Base-by-base conservation (phyloP, 2,888 invertebrate species). In the Lycocerus yunnanus region DNA sequence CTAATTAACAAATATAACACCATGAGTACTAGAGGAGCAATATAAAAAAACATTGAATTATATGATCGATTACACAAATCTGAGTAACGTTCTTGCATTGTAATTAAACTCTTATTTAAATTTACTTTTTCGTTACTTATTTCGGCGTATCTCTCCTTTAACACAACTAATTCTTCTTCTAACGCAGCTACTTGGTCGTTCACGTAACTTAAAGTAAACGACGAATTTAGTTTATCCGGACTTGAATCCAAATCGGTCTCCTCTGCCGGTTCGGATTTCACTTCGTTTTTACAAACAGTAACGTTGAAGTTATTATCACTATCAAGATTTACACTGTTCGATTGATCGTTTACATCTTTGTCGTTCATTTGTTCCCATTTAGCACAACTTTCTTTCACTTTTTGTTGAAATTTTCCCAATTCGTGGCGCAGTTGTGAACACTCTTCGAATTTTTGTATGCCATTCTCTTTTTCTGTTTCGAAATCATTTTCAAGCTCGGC, bases 61-160 rank as follows among this genome's bases (percentile, higher is more conserved):
- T 90, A 90, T 76, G 90, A 90, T 75, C 90, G 89, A 84, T 90
- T 89, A 74, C 90, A 88, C 71, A 92, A 84, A 77, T 88, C 85
- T 76, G 91, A 88, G 82, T 90, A 90, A 83, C 93, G 91, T 81
- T 88, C 87, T 81, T 90, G 90, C 82, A 93, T 85, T 74, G 85
- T 85, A 61, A 89, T 87, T 81, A 94, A 88, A 84, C 92, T 91
- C 77, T 90, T 88, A 61, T 90, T 88, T 60, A 93, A 87, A 71
- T 89, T 88, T 72, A 90, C 88, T 81, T 91, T 91, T 82, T 93
- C 93, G 20, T 89, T 90, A 81, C 89, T 88, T 74, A 90, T 91
- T 80, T 90, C 89, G 74, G 92, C 92, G 88, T 92, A 94, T 80
- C 92, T 90, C 85, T 93, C 92, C 84, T 94, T 94, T 77, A 94